phyloP scores from a whole-genome alignment of 2,888 invertebrate species.

The Drosophila vallismaia region DNA sequence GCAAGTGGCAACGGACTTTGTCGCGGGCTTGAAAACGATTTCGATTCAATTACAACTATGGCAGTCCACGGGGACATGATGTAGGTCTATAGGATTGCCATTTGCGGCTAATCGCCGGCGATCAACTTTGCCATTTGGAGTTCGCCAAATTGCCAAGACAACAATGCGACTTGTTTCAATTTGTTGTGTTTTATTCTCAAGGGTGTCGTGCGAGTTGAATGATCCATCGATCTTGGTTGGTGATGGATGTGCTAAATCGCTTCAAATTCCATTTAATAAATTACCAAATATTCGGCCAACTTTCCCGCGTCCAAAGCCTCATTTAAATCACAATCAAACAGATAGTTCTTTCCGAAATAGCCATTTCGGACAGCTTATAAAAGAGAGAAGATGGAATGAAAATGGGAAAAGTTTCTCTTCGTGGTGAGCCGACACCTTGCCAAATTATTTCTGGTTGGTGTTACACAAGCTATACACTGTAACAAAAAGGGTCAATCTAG shows the following conservation, averaged over 20 bases:
- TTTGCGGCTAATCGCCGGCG: conserved; percentile 62
- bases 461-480: conserved; percentile 30
- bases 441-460: conserved; percentile 60
- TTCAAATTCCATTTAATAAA: conserved; percentile 4
- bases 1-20: conserved; percentile 51
- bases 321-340: conserved; percentile 53
- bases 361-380: conserved; percentile 52
- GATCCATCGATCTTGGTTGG: conserved; percentile 22
- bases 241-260: conserved; percentile 7
- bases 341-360: conserved; percentile 39
- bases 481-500: not conserved
- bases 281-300: conserved; percentile 25
- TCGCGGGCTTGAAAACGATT: conserved; percentile 49
- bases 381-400: conserved; percentile 26
- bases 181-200: conserved; percentile 66
- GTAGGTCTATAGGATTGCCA: conserved; percentile 68
- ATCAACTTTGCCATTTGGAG: conserved; percentile 68
- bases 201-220: conserved; percentile 64
- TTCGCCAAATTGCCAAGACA: conserved; percentile 58
- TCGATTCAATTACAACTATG: conserved; percentile 65
- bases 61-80: conserved; percentile 45
- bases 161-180: conserved; percentile 49
- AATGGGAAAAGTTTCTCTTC: conserved; percentile 60
- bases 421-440: conserved; percentile 73
- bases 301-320: conserved; percentile 47